phyloP scores from a whole-genome alignment of 1,140 invertebrate genomes.

The Zaprionus ornatus region DNA sequence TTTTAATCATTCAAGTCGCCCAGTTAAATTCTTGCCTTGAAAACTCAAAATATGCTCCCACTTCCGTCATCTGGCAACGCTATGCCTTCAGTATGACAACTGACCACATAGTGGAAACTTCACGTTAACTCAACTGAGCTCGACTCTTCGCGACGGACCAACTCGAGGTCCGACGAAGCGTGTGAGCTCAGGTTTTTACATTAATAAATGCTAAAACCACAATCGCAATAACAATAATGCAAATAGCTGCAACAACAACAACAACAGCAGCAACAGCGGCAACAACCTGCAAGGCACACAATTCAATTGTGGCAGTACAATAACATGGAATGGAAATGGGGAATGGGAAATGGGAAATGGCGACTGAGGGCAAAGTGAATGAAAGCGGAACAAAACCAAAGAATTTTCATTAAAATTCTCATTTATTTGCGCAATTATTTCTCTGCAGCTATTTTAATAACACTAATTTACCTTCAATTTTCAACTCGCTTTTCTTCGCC shows the following conservation, averaged over 20 bases:
- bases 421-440: slow-evolving; percentile 80
- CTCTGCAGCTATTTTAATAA: slow-evolving; percentile 79
- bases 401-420: slow-evolving; percentile 80
- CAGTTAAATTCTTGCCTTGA: not conserved
- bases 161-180: slow-evolving; percentile 7
- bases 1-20: not conserved
- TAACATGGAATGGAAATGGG: slow-evolving; percentile 10
- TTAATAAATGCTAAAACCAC: slow-evolving; percentile 16
- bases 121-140: not conserved
- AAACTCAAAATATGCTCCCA: not conserved
- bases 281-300: not conserved
- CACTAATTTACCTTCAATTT: slow-evolving; percentile 78
- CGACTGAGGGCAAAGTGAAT: slow-evolving; percentile 16
- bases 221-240: slow-evolving; percentile 31
- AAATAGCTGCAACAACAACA: slow-evolving; percentile 23
- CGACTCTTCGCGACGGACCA: not conserved
- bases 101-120: not conserved
- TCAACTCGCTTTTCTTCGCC: slow-evolving; percentile 48
- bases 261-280: slow-evolving; percentile 8
- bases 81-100: not conserved
- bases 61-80: not conserved
- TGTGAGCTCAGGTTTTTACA: slow-evolving; percentile 3
- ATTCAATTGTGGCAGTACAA: slow-evolving; percentile 4
- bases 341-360: not conserved
- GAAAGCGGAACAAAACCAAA: slow-evolving; percentile 54